phyloP scores from a whole-genome alignment of 2,888 invertebrate genomes.

The Bugula neritina region DNA sequence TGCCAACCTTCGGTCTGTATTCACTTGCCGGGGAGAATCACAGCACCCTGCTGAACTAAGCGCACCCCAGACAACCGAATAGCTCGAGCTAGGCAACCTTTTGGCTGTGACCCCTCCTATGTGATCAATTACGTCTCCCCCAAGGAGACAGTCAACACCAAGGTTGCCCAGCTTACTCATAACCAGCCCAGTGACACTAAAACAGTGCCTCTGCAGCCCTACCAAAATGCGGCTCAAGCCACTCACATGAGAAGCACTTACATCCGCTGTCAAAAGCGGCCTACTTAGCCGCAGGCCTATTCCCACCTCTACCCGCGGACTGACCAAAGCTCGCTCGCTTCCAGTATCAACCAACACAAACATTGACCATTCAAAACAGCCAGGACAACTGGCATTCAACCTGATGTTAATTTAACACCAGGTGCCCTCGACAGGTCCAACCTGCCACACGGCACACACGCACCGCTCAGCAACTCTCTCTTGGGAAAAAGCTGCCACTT shows the following conservation, averaged over 20 bases:
- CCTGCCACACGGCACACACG: not conserved
- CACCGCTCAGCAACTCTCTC: not conserved
- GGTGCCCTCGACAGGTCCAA: not conserved
- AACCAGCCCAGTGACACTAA: not conserved
- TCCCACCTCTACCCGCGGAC: not conserved
- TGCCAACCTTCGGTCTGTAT: not conserved
- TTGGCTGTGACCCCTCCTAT: not conserved
- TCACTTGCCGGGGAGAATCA: not conserved
- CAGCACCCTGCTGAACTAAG: not conserved
- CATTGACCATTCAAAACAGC: not conserved
- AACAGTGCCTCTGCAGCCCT: slow-evolving; percentile 3
- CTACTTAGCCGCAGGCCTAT: not conserved
- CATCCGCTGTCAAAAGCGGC: slow-evolving; percentile 3
- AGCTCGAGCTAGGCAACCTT: not conserved
- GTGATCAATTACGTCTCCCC: not conserved
- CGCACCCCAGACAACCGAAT: not conserved
- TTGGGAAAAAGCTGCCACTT: not conserved
- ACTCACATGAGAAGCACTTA: too few species aligned
- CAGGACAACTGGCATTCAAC: slow-evolving; percentile 5
- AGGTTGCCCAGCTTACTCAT: too few species aligned
- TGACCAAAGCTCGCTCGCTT: not conserved
- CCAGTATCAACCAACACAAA: too few species aligned
- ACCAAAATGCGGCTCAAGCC: not conserved
- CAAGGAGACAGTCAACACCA: too few species aligned
- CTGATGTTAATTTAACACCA: not conserved